phyloP scores from a whole-genome alignment of 2,797 vertebrate species.

The Gymnocypris eckloni region DNA sequence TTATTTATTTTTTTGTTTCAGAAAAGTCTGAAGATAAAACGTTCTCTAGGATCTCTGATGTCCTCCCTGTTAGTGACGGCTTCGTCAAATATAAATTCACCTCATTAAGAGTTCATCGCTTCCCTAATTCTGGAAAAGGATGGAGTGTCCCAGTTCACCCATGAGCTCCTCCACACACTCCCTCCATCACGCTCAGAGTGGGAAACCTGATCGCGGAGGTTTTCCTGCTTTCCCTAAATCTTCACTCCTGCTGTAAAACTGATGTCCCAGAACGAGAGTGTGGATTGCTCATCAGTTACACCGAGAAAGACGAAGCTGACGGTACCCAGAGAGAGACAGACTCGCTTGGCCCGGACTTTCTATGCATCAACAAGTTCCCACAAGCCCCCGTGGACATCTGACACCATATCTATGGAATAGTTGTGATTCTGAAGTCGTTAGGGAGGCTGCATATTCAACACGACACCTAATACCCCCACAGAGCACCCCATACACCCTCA shows the following conservation, averaged over 20 bases:
- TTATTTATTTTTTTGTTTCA: background rate
- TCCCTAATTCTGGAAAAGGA: slow-evolving; percentile 6
- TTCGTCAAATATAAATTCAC: background rate
- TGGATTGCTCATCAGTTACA: slow-evolving; percentile 22
- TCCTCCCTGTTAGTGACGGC: background rate
- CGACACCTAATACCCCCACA: slow-evolving; percentile 28
- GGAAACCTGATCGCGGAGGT: slow-evolving; percentile 18
- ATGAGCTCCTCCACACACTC: slow-evolving; percentile 10
- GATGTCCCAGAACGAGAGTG: slow-evolving; percentile 9
- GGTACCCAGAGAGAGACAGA: background rate
- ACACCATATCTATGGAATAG: slow-evolving; percentile 65
- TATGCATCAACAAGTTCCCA: slow-evolving; percentile 44
- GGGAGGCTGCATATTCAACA: slow-evolving; percentile 39
- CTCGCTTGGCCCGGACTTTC: background rate
- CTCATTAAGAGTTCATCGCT: slow-evolving; percentile 9
- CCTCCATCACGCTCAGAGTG: background rate
- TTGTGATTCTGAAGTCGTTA: slow-evolving; percentile 39
- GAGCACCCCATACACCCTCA: slow-evolving; percentile 9
- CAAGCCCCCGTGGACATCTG: slow-evolving; percentile 64
- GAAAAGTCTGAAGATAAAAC: background rate
- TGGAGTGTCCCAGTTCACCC: background rate
- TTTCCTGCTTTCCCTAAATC: slow-evolving; percentile 21
- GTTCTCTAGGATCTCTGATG: background rate
- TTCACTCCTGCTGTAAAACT: slow-evolving; percentile 7
- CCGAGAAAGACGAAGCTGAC: background rate